Conservation (phyloP, 2,113 vertebrate genomes). For the Myiozetetes cayanensis region DNA sequence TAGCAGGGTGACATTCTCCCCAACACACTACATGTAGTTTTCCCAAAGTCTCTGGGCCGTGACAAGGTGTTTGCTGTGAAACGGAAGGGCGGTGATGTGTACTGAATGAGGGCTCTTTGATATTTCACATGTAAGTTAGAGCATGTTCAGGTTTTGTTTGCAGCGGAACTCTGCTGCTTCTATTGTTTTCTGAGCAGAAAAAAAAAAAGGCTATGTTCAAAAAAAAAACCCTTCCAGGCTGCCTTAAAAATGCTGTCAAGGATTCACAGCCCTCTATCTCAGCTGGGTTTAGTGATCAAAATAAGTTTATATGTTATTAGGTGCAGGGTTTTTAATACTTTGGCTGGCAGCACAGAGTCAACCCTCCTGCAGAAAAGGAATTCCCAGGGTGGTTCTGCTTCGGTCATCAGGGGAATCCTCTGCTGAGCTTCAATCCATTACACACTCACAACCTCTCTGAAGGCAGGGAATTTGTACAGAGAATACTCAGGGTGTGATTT, state of each 20-base stretch:
- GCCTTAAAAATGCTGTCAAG: background rate
- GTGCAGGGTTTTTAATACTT: background rate
- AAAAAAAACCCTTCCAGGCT: background rate
- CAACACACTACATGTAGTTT: background rate
- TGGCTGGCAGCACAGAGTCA: background rate
- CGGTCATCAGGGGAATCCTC: background rate
- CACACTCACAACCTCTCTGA: background rate
- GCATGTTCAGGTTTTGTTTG: constrained; percentile 24
- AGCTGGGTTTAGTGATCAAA: background rate
- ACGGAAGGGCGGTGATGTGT: constrained; percentile 64
- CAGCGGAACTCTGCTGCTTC: constrained; percentile 19
- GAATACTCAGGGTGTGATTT: background rate
- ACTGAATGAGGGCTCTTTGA: constrained; percentile 41
- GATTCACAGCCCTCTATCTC: background rate
- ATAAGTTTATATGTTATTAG: background rate
- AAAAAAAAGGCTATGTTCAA: background rate
- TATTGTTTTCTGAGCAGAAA: constrained; percentile 36
- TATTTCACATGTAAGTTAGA: constrained; percentile 38
- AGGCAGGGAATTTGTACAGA: background rate
- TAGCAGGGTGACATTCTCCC: background rate
- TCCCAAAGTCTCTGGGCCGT: constrained; percentile 44
- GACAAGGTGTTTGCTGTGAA: constrained; percentile 58
- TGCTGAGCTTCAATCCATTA: background rate
- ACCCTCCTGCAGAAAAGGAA: background rate
- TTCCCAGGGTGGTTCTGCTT: background rate